These are phyloP conservation scores for Drosophila mauritiana DNA, from an alignment of 1,140 invertebrate species.

Conservation along the genomic window DNA sequence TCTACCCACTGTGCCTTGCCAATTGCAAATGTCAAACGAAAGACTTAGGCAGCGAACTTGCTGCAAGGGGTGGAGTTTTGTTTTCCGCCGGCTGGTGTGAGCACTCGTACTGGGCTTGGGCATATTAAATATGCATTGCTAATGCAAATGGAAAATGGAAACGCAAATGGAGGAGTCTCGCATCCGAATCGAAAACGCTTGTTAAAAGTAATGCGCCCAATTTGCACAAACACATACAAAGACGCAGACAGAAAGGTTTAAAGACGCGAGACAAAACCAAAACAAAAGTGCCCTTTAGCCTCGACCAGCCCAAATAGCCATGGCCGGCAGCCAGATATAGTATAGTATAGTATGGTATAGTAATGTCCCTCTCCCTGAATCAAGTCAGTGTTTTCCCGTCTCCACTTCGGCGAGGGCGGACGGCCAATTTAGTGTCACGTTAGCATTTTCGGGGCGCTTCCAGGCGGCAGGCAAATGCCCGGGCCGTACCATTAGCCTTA, in stretches of 20 bases:
- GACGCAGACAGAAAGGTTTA: conserved; percentile 15
- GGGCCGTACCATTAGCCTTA: conserved; percentile 69
- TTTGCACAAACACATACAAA: conserved; percentile 40
- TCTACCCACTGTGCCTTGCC: conserved; percentile 35
- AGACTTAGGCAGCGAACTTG: conserved; percentile 78
- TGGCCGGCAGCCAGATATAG: conserved; percentile 30
- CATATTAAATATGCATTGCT: conserved; percentile 76
- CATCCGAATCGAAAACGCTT: conserved; percentile 59
- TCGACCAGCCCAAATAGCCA: conserved; percentile 63
- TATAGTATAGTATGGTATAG: too few species aligned
- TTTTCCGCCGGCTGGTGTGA: conserved; percentile 11
- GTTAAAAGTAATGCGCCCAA: conserved; percentile 77
- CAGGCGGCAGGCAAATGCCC: conserved; percentile 60
- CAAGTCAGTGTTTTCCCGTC: conserved; percentile 4
- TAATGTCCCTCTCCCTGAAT: not conserved
- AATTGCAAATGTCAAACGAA: conserved; percentile 76
- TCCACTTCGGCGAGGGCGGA: conserved; percentile 22
- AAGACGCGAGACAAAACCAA: conserved; percentile 52
- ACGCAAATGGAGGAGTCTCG: conserved; percentile 49
- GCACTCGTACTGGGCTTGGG: conserved; percentile 17
- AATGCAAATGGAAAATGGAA: conserved; percentile 69
- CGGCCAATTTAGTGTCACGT: conserved; percentile 80
- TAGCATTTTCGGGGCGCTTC: conserved; percentile 73
- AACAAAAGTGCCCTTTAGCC: conserved; percentile 80
- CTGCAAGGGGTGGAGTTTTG: conserved; percentile 25